Evolutionary conservation across 2,888 invertebrate genomes (phyloP).

Genomic region (Heteromyza rotundicornis): DNA sequence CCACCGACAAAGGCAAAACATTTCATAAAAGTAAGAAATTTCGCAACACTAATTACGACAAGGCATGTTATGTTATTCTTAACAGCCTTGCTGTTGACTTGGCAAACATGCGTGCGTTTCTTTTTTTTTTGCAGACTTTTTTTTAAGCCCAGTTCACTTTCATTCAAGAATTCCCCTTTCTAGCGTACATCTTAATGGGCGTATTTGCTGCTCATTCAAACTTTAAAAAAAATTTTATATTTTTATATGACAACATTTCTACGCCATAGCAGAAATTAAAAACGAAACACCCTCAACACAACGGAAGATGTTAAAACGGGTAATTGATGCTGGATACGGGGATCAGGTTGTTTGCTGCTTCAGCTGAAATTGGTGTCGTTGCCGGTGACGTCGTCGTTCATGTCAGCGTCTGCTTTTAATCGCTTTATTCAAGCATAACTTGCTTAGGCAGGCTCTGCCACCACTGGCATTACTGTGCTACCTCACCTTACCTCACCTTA

Average conservation of each 20-base stretch:
- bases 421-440: slow-evolving; percentile 14
- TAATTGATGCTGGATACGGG: background rate
- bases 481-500: background rate
- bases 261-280: background rate
- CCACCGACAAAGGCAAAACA: no score
- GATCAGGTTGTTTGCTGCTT: background rate
- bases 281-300: no score
- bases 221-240: background rate
- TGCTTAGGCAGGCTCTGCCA: background rate
- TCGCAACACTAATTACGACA: no score
- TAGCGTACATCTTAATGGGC: background rate
- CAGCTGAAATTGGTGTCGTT: background rate
- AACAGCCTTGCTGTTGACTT: no score
- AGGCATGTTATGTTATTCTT: no score
- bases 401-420: slow-evolving; percentile 20
- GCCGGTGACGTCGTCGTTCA: background rate
- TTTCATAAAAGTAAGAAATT: no score
- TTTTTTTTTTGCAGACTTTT: no score
- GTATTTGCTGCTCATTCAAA: background rate
- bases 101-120: no score
- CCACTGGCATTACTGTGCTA: no score
- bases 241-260: background rate
- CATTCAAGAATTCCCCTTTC: no score
- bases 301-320: background rate
- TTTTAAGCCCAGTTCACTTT: no score